phyloP scores from a whole-genome alignment of 2,113 vertebrate genomes.

The Monopterus albus region DNA sequence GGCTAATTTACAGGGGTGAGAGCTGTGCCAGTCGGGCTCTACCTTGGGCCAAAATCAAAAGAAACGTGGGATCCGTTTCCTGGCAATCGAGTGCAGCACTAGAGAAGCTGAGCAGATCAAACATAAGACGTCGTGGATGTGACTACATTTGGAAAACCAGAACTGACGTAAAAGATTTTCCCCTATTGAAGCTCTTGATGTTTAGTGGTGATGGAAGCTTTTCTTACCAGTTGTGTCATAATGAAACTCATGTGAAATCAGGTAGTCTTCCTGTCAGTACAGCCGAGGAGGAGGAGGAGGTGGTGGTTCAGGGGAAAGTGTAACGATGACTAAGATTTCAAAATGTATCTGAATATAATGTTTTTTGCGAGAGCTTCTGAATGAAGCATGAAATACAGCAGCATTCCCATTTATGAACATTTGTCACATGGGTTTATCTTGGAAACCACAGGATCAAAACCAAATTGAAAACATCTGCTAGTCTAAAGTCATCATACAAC shows the following conservation, averaged over 20 bases:
- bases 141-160: conserved; percentile 55
- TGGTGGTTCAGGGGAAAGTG: conserved; percentile 53
- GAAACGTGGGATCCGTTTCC: conserved; percentile 21
- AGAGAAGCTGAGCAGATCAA: neutral
- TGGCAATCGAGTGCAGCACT: neutral
- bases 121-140: conserved; percentile 24
- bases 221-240: conserved; percentile 65
- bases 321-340: conserved; percentile 41
- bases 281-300: conserved; percentile 45
- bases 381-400: neutral
- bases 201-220: conserved; percentile 31
- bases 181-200: conserved; percentile 39
- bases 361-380: neutral
- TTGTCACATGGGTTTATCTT: neutral
- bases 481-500: neutral
- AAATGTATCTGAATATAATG: conserved; percentile 34
- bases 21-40: neutral
- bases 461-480: neutral
- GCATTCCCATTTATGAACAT: conserved; percentile 4
- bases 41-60: neutral
- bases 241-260: conserved; percentile 69
- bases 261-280: conserved; percentile 68
- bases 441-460: neutral
- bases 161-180: conserved; percentile 36
- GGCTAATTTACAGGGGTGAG: conserved; percentile 1